Evolutionary conservation across 2,797 vertebrate species (phyloP).

Genomic region (Simalia tracyae): DNA sequence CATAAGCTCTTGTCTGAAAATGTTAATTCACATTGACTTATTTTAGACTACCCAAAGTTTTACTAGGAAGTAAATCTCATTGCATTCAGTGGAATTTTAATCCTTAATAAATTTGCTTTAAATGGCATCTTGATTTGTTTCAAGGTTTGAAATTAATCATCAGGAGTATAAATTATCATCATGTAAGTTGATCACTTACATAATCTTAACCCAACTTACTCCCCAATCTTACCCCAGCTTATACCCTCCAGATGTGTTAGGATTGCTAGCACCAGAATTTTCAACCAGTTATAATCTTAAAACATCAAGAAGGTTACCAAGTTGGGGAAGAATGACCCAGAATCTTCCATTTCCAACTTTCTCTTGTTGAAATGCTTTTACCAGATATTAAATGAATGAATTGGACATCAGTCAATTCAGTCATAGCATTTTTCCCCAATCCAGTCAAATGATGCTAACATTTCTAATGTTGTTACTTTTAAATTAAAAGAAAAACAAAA

Average conservation of each 20-base stretch:
- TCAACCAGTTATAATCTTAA: background rate
- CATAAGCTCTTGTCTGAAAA: background rate
- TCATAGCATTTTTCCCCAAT: background rate
- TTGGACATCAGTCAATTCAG: background rate
- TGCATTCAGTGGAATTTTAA: background rate
- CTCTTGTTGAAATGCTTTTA: background rate
- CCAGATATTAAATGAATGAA: background rate
- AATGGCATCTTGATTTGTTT: background rate
- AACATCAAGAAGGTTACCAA: background rate
- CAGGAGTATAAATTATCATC: background rate
- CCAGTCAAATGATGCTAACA: constrained; percentile 2
- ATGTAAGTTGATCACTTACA: background rate
- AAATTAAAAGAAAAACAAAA: background rate
- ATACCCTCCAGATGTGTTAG: too few species aligned
- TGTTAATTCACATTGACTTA: too few species aligned
- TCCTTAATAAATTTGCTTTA: background rate
- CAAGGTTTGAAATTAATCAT: background rate
- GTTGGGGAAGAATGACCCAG: background rate
- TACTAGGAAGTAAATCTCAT: background rate
- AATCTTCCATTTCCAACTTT: background rate
- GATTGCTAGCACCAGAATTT: too few species aligned
- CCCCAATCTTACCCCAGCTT: too few species aligned
- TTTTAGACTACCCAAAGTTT: background rate
- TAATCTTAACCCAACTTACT: too few species aligned
- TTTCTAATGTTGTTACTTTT: background rate